phyloP scores from a whole-genome alignment of 53 echinoderm and acorn worm genomes.

The Pentamera pediparva region DNA sequence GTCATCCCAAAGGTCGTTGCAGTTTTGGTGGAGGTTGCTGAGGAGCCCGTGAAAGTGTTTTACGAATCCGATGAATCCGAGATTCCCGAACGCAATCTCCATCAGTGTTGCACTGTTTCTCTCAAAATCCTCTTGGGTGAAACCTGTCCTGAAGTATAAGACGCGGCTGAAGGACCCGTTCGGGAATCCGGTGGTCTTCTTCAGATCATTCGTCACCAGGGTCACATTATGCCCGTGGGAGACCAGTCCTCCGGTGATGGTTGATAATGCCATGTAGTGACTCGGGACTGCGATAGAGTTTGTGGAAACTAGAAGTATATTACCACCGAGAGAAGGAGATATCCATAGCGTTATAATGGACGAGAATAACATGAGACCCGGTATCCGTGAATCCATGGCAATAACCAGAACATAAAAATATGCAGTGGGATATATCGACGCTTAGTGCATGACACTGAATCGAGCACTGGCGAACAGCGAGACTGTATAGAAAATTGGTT shows the following conservation, averaged over 20 bases:
- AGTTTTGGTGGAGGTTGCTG: neutral
- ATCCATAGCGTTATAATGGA: too few species aligned
- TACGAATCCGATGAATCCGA: neutral
- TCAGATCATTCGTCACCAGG: constrained; percentile 24
- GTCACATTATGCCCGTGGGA: constrained; percentile 40
- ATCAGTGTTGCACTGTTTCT: neutral
- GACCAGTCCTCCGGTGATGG: constrained; percentile 36
- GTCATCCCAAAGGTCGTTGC: constrained; percentile 16
- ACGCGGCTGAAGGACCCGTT: constrained; percentile 3
- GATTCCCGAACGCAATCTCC: neutral
- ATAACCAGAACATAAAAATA: too few species aligned
- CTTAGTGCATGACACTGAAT: too few species aligned
- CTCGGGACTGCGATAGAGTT: constrained; percentile 10
- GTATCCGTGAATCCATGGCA: too few species aligned
- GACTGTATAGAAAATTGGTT: too few species aligned
- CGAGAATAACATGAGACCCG: too few species aligned
- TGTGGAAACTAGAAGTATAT: constrained; percentile 26
- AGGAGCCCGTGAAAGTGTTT: neutral
- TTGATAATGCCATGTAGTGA: constrained; percentile 32
- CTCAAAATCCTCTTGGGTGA: constrained; percentile 19
- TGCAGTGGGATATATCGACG: too few species aligned
- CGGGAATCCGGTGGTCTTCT: constrained; percentile 34
- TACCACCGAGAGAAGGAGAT: neutral
- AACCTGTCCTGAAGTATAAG: constrained; percentile 13
- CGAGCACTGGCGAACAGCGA: too few species aligned